Base-by-base conservation (phyloP, 2,888 invertebrate species). In the Lymantria monacha region DNA sequence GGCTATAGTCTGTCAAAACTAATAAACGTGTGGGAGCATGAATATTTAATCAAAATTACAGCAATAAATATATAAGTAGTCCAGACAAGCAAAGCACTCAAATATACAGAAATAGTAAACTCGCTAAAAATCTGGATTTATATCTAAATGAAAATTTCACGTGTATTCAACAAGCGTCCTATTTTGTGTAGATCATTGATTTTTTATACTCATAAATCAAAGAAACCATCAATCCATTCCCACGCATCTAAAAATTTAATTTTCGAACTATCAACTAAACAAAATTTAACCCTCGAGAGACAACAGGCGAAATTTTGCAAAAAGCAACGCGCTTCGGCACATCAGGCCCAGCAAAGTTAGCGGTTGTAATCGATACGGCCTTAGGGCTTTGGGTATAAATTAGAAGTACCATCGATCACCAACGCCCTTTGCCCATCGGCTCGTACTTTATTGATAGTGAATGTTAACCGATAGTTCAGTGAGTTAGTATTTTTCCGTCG, bases 401-500 rank as follows among this genome's bases (percentile, higher is more conserved):
- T 89, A 90, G 88, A 83, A 87, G 82, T 84, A 79, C 90, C 89
- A 91, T 91, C 90, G 83, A 91, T 91, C 90, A 91, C 86, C 50
- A 79, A 63, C 81, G 83, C 87, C 87, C 90, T 89, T 84, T 87
- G 89, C 90, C 89, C 89, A 89, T 73, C 83, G 81, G 82, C 79
- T 87, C 85, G 85, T 85, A 81, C 78, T 83, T 87, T 88, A 89
- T 87, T 81, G 84, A 87, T 87, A 88, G 83, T 81, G 81, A 81
- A 83, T 86, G 85, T 85, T 85, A 77, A 72, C 72, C 80, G 78
- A 84, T 84, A 87, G 85, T 85, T 87, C 75, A 76, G 70, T 74
- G 72, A 76, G 76, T 78, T 78, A 59, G 66, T 71, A 72, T 74
- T 75, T 75, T 74, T 72, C 65, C 65, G 55, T 30, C 54, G 51